These are phyloP conservation scores for Phengaris arion DNA, from an alignment of 2,888 invertebrate genomes.

Conservation along the genomic window DNA sequence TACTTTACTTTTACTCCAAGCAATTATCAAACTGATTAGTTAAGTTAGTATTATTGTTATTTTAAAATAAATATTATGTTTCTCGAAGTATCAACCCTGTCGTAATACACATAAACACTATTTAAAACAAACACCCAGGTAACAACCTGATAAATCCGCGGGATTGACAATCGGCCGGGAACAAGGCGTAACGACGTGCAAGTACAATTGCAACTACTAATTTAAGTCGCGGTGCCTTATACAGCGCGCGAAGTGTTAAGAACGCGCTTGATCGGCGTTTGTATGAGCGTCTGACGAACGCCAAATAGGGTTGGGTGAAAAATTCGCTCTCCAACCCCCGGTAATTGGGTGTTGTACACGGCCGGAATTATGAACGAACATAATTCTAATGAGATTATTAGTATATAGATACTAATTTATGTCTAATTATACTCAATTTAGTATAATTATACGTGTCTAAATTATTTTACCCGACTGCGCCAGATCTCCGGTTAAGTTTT, in stretches of 20 bases:
- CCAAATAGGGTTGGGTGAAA: constrained; percentile 76
- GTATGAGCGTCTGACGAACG: constrained; percentile 75
- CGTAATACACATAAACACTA: constrained; percentile 43
- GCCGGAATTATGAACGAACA: constrained; percentile 30
- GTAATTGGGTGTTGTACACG: constrained; percentile 70
- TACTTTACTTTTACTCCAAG: too few relatives aligned
- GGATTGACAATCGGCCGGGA: constrained; percentile 59
- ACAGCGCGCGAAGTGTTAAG: constrained; percentile 68
- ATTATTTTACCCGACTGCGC: too few relatives aligned
- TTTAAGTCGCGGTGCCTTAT: constrained; percentile 75
- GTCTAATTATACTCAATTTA: too few relatives aligned
- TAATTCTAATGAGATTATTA: too few relatives aligned
- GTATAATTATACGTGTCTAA: too few relatives aligned
- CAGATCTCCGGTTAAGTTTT: too few relatives aligned
- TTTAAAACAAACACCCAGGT: constrained; percentile 48
- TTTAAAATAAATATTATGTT: neutral
- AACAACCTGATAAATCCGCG: constrained; percentile 58
- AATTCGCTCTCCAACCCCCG: constrained; percentile 75
- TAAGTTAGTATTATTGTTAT: neutral
- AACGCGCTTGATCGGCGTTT: constrained; percentile 76
- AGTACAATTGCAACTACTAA: constrained; percentile 75
- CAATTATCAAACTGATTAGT: neutral
- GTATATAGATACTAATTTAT: too few relatives aligned
- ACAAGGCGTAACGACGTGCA: constrained; percentile 54
- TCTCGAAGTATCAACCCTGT: constrained; percentile 27